A percentile compares a stretch with the other conserved stretches of the same genome.
Evolutionary conservation across 2,888 invertebrate species (phyloP).

Genomic region (Caenorhabditis sulstoni): DNA sequence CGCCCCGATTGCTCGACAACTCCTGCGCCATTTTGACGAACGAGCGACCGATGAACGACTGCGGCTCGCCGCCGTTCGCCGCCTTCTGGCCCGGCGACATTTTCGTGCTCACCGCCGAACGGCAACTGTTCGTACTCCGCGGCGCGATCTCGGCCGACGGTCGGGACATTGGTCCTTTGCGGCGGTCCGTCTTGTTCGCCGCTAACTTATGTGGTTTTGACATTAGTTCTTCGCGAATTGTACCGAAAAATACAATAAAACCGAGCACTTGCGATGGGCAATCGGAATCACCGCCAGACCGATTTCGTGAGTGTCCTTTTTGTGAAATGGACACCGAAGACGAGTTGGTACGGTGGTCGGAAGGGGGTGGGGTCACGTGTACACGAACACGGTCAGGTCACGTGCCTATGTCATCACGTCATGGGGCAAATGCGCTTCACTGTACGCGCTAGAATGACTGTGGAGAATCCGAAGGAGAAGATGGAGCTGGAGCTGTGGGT

Average conservation of each 20-base stretch:
- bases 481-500: too few relatives aligned
- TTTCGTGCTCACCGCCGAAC: not conserved
- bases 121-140: not conserved
- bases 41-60: not conserved
- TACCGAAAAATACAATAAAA: conserved; percentile 7
- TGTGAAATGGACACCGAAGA: too few relatives aligned
- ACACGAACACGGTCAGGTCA: too few relatives aligned
- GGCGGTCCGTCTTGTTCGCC: not conserved
- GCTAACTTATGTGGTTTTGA: conserved; percentile 1
- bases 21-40: not conserved
- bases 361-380: too few relatives aligned
- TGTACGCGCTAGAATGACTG: too few relatives aligned
- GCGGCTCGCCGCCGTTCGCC: not conserved
- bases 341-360: too few relatives aligned
- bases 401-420: too few relatives aligned
- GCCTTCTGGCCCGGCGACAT: not conserved
- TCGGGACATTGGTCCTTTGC: not conserved
- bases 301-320: too few relatives aligned
- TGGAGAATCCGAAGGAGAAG: too few relatives aligned
- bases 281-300: too few relatives aligned
- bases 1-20: not conserved
- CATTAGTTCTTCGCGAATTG: conserved; percentile 2
- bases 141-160: not conserved
- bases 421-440: too few relatives aligned
- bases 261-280: not conserved